A percentile compares a stretch with the other conserved stretches of the same genome.
These are phyloP conservation scores for Amphimedon queenslandica DNA, from an alignment of 37 sponge, comb jelly and placozoan genomes.

Conservation along the genomic window DNA sequence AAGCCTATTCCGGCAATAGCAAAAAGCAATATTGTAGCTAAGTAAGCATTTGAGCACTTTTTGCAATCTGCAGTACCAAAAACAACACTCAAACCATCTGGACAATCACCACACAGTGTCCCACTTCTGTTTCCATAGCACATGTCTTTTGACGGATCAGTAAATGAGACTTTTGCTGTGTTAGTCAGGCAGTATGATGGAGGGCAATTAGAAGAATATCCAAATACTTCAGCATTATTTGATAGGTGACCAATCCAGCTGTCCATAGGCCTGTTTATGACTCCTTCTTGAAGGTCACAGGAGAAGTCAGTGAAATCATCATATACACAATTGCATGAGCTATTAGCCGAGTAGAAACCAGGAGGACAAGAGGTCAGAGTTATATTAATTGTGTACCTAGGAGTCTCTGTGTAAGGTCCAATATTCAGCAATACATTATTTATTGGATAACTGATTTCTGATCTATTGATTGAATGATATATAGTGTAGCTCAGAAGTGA, in stretches of 20 bases:
- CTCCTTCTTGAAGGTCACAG: constrained; percentile 8
- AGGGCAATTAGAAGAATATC: constrained; percentile 1
- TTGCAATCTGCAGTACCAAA: constrained; percentile 17
- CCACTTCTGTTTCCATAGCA: constrained; percentile 21
- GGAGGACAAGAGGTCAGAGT: constrained; percentile 25
- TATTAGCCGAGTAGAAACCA: constrained; percentile 12
- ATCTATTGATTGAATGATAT: neutral
- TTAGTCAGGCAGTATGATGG: constrained; percentile 1
- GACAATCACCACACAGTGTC: constrained; percentile 42
- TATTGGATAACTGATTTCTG: neutral
- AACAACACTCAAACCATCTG: constrained; percentile 18
- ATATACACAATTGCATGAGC: neutral
- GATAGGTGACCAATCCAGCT: constrained; percentile 10
- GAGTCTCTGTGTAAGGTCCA: neutral
- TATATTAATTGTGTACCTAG: neutral
- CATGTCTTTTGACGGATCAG: neutral
- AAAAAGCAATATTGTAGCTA: constrained; percentile 6
- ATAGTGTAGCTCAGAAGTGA: neutral
- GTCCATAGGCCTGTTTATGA: neutral
- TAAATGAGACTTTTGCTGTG: neutral
- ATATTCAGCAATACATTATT: neutral
- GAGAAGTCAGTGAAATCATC: neutral
- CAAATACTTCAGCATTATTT: neutral
- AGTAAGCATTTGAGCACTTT: constrained; percentile 14
- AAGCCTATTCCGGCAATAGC: constrained; percentile 23